Conservation (phyloP, 2,888 invertebrate species). For the Stramonita haemastoma region DNA sequence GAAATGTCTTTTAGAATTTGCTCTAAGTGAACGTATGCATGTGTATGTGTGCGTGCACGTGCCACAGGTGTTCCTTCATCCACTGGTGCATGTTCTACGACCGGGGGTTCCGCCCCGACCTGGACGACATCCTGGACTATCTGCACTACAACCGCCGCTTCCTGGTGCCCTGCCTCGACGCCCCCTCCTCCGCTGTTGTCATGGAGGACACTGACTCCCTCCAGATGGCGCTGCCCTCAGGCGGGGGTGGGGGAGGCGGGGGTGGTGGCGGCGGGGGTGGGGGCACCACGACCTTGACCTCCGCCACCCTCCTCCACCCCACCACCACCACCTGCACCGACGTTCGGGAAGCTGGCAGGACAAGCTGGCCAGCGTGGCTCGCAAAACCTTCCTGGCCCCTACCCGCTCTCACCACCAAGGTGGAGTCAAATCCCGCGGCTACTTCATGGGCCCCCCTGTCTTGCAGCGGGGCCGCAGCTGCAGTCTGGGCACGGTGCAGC, state of each 20-base stretch:
- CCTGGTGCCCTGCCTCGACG: slow-evolving; percentile 87
- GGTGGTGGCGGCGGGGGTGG: too few relatives aligned
- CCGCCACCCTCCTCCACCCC: slow-evolving; percentile 46
- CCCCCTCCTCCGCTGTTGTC: slow-evolving; percentile 85
- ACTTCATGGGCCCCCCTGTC: background rate
- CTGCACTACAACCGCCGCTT: slow-evolving; percentile 87
- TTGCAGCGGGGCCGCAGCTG: slow-evolving; percentile 40
- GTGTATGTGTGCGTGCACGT: slow-evolving; percentile 28
- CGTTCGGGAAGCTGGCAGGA: slow-evolving; percentile 44
- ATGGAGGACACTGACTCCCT: slow-evolving; percentile 84
- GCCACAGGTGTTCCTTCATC: slow-evolving; percentile 84
- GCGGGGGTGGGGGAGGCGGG: too few relatives aligned
- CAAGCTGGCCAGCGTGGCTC: slow-evolving; percentile 49
- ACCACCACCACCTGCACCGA: slow-evolving; percentile 32
- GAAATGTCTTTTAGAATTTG: too few relatives aligned
- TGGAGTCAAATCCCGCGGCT: background rate
- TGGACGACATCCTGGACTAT: slow-evolving; percentile 88
- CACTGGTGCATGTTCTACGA: slow-evolving; percentile 89
- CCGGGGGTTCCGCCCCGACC: slow-evolving; percentile 85
- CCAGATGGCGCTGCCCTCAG: slow-evolving; percentile 75
- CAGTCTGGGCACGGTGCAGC: slow-evolving; percentile 46
- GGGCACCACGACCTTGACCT: slow-evolving; percentile 63
- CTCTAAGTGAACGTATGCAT: too few relatives aligned
- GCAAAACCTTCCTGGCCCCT: slow-evolving; percentile 59
- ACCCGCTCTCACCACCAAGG: background rate